Evolutionary conservation across 2,888 invertebrate genomes (phyloP).

Genomic region (Tinea pellionella): DNA sequence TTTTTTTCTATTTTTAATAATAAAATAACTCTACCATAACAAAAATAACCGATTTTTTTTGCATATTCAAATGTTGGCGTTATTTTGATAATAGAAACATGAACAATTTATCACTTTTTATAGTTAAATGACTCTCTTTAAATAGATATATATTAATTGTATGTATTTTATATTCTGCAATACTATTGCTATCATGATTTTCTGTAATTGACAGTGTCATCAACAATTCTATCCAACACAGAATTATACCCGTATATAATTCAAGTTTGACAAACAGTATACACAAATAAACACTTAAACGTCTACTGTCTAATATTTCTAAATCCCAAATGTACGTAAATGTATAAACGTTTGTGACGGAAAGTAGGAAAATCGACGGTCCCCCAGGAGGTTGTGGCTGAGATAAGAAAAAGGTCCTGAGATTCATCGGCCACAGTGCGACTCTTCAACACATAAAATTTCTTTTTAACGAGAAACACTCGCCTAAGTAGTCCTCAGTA

Average conservation of each 20-base stretch:
- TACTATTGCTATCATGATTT: not conserved
- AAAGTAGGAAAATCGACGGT: conserved; percentile 23
- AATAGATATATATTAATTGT: too few relatives aligned
- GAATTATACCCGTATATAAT: not conserved
- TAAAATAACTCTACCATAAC: too few relatives aligned
- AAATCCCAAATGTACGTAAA: conserved; percentile 12
- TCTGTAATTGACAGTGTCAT: not conserved
- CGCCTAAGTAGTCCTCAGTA: conserved; percentile 12
- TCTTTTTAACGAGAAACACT: conserved; percentile 18
- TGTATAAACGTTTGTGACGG: conserved; percentile 20
- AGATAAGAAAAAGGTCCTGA: conserved; percentile 22
- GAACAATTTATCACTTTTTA: too few relatives aligned
- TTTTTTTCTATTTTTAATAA: too few relatives aligned
- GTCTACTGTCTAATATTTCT: conserved; percentile 5
- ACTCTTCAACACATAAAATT: conserved; percentile 20
- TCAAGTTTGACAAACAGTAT: not conserved
- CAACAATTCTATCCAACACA: not conserved
- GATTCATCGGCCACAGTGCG: conserved; percentile 17
- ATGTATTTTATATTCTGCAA: too few relatives aligned
- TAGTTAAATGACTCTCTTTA: too few relatives aligned
- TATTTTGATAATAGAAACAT: too few relatives aligned
- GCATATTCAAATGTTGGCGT: too few relatives aligned
- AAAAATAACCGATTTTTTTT: too few relatives aligned
- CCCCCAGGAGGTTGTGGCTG: conserved; percentile 4
- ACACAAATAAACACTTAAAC: conserved; percentile 9